Evolutionary conservation across 1,140 invertebrate species (phyloP), one percentile per base, ranked within the genome.

Genomic region (Caerostris extrusa): DNA sequence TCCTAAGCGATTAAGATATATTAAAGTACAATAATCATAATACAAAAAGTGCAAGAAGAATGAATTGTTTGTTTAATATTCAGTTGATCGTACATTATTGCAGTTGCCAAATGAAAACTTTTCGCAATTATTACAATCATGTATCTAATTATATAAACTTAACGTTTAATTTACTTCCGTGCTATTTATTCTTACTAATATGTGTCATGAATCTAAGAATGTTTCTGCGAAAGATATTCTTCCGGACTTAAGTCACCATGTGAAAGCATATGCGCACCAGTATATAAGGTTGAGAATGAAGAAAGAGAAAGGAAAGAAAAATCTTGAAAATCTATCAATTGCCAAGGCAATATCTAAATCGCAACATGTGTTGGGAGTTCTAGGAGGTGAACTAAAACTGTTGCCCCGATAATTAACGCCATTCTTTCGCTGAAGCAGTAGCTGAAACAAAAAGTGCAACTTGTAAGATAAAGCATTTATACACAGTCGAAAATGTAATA

Each of bases 311-410:
- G 95, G 95, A 61, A 95, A 95, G 81, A 95, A 88, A 34, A 94
- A 90, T 71, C 95, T 95, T 7, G 94, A 95, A 67, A 94, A 94
- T 56, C 90, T 88, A 85, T 95, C 95, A 94, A 99, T 98, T 95
- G 98, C 97, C 95, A 98, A 97, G 6, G 98, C 98, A 19, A 98
- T 96, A n/a, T 95, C 95, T 83, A 95, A 98, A 98, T 96, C 97
- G 98, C 94, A 98, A 96, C 94, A 94, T 5, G 90, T 94, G 71
- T 71, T 92, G 0, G 85, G 91, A 10, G 77, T 93, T 91, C 90
- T 71, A n/a, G 94, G 94, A 58, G 91, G 57, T 6, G 90, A 85
- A 19, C 93, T 94, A 97, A 94, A 97, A 97, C 69, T 94, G 93
- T 82, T 96, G 96, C 57, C 98, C 96, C 95, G 56, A 55, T 82